Percentiles rank a stretch among this genome's conserved stretches.
Conservation (phyloP, 2,888 invertebrate genomes). For the Sussaba pulchella region DNA sequence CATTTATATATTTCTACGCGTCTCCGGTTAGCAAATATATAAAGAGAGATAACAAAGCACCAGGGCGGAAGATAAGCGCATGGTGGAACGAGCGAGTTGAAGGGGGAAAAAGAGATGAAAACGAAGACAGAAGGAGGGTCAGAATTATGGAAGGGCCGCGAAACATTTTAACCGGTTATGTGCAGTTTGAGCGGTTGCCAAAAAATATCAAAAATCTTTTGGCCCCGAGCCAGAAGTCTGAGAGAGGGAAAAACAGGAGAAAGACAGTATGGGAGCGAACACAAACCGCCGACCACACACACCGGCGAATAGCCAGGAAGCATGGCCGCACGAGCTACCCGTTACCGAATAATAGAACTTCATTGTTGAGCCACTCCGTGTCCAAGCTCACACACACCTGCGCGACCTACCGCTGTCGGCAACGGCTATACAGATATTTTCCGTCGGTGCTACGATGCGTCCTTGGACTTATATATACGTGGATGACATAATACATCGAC, state of each 20-base stretch:
- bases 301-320: slow-evolving; percentile 71
- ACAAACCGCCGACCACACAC: slow-evolving; percentile 73
- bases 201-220: slow-evolving; percentile 82
- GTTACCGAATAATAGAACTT: slow-evolving; percentile 78
- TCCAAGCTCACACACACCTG: slow-evolving; percentile 54
- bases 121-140: slow-evolving; percentile 42
- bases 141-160: slow-evolving; percentile 66
- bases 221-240: slow-evolving; percentile 74
- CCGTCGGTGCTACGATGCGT: slow-evolving; percentile 32
- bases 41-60: slow-evolving; percentile 30
- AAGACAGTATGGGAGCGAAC: slow-evolving; percentile 64
- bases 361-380: slow-evolving; percentile 74
- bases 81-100: slow-evolving; percentile 24
- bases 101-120: not conserved
- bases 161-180: slow-evolving; percentile 80
- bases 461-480: slow-evolving; percentile 52
- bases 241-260: slow-evolving; percentile 16
- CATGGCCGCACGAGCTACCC: slow-evolving; percentile 62
- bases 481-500: slow-evolving; percentile 3
- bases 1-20: slow-evolving; percentile 36
- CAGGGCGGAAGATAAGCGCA: slow-evolving; percentile 53
- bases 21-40: slow-evolving; percentile 17
- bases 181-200: slow-evolving; percentile 79
- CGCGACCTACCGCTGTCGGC: slow-evolving; percentile 41
- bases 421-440: slow-evolving; percentile 22